phyloP scores from a whole-genome alignment of 2,888 invertebrate species.

The Xanthostigma xanthostigma region DNA sequence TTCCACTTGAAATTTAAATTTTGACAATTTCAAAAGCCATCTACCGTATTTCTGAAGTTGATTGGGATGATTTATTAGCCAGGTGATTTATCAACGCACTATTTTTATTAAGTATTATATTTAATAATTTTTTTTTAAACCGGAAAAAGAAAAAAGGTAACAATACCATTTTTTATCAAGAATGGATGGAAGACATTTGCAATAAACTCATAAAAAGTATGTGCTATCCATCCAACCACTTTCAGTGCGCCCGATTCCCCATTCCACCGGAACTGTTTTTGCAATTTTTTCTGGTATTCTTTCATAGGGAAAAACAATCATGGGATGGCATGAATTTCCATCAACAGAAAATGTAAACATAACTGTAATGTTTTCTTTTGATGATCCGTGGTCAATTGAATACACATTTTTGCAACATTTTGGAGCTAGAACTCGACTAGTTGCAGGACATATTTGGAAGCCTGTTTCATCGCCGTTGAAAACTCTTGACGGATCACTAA shows the following conservation, averaged over 20 bases:
- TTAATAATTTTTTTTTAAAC: too few species aligned
- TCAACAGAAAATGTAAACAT: conserved; percentile 17
- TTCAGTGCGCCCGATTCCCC: conserved; percentile 18
- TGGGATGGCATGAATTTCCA: conserved; percentile 14
- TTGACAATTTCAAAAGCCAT: too few species aligned
- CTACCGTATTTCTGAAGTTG: too few species aligned
- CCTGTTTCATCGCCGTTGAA: conserved; percentile 3
- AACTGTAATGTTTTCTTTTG: conserved; percentile 16
- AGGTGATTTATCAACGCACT: too few species aligned
- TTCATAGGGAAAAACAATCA: conserved; percentile 16
- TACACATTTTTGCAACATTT: conserved; percentile 17
- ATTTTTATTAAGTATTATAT: too few species aligned
- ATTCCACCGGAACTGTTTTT: conserved; percentile 13
- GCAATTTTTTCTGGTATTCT: conserved; percentile 15
- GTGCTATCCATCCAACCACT: conserved; percentile 20
- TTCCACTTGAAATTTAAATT: too few species aligned
- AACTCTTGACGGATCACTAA: conserved; percentile 11
- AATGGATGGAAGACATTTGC: conserved; percentile 16
- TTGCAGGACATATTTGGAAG: conserved; percentile 16
- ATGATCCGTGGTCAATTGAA: conserved; percentile 12
- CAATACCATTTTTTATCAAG: conserved; percentile 13
- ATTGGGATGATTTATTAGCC: too few species aligned
- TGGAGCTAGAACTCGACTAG: conserved; percentile 13
- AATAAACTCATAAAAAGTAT: conserved; percentile 19
- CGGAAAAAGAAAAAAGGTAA: too few species aligned